Conservation (phyloP, 1,140 invertebrate species). For the Leptestheria dahalacensis region DNA sequence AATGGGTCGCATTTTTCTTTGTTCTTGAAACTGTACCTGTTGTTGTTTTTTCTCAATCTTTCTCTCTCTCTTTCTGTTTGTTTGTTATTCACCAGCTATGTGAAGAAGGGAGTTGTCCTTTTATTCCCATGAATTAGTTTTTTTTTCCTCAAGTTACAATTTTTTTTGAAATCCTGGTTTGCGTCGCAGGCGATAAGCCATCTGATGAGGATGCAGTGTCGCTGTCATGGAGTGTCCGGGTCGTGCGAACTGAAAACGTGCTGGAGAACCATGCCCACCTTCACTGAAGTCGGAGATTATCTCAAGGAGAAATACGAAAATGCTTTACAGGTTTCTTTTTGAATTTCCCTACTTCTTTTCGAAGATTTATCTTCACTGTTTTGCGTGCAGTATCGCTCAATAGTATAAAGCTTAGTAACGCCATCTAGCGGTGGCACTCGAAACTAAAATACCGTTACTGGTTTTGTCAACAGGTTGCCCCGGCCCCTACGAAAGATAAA, state of each 20-base stretch:
- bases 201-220: slow-evolving; percentile 41
- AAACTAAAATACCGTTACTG: too few species aligned
- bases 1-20: neutral
- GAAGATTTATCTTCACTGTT: too few species aligned
- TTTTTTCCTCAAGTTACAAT: neutral
- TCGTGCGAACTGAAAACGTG: slow-evolving; percentile 49
- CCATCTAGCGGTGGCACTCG: neutral
- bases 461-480: neutral
- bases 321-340: slow-evolving; percentile 26
- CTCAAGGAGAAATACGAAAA: slow-evolving; percentile 38
- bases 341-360: neutral
- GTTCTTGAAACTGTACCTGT: too few species aligned
- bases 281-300: slow-evolving; percentile 37
- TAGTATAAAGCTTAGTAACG: too few species aligned
- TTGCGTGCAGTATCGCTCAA: too few species aligned
- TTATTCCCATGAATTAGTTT: neutral
- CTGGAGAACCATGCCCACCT: slow-evolving; percentile 38
- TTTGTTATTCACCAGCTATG: neutral
- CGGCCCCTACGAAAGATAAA: neutral
- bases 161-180: neutral
- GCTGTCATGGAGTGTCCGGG: slow-evolving; percentile 47
- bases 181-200: slow-evolving; percentile 28
- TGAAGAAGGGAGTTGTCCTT: neutral
- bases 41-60: neutral
- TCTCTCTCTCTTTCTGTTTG: neutral